Percentiles rank a stretch among this genome's conserved stretches.
phyloP scores from a whole-genome alignment of 2,797 vertebrate genomes.

The Mareca strepera region DNA sequence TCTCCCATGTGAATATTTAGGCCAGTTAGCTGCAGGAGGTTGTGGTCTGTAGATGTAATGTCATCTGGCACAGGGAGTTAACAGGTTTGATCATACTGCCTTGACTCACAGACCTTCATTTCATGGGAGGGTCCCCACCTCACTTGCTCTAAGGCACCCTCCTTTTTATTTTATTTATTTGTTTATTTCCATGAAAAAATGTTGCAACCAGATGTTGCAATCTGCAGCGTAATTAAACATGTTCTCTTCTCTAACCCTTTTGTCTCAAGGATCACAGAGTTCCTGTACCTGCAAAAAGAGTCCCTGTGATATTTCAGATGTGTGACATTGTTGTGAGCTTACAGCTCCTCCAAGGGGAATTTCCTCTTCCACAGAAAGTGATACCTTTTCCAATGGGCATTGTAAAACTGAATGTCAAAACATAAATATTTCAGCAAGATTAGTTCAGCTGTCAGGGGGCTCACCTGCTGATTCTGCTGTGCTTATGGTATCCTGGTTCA shows the following conservation, averaged over 20 bases:
- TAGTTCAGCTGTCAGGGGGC: not conserved
- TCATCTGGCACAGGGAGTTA: constrained; percentile 66
- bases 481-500: not conserved
- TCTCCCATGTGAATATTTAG: constrained; percentile 71
- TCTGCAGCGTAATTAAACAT: not conserved
- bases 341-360: not conserved
- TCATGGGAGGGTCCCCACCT: not conserved
- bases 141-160: constrained; percentile 22
- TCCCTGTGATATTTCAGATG: not conserved
- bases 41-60: constrained; percentile 69
- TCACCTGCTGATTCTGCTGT: not conserved
- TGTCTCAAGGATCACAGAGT: not conserved
- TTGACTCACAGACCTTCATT: constrained; percentile 35
- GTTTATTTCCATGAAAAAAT: not conserved
- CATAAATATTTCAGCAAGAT: not conserved
- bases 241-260: not conserved
- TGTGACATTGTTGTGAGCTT: not conserved
- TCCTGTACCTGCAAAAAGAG: not conserved
- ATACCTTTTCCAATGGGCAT: not conserved
- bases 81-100: constrained; percentile 52
- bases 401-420: constrained; percentile 2
- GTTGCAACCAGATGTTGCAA: not conserved
- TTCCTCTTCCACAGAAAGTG: not conserved
- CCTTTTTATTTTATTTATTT: not conserved
- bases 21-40: constrained; percentile 64